A percentile compares a stretch with the other conserved stretches of the same genome.
These are phyloP conservation scores for Calypte anna DNA, from an alignment of 2,113 vertebrate species.

Conservation along the genomic window DNA sequence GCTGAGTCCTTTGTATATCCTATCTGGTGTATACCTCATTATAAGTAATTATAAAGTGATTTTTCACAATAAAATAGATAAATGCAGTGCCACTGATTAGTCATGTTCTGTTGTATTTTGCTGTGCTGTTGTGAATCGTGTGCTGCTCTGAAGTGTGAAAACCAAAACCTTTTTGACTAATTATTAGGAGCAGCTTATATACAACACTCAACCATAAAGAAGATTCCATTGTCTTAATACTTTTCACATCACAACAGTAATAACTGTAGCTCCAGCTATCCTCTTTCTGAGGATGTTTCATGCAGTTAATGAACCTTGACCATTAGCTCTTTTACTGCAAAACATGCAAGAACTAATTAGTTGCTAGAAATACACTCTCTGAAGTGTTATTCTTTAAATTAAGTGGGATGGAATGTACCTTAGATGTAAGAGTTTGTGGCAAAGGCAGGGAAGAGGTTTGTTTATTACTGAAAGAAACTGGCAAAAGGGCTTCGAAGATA, in stretches of 20 bases:
- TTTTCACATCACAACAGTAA: not conserved
- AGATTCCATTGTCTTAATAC: not conserved
- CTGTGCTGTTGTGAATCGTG: not conserved
- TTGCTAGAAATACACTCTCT: not conserved
- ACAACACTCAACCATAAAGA: not conserved
- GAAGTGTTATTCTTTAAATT: not conserved
- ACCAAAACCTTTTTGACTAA: not conserved
- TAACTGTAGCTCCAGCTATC: not conserved
- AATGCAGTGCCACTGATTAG: not conserved
- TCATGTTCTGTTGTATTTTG: not conserved
- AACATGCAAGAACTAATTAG: not conserved
- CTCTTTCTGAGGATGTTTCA: not conserved
- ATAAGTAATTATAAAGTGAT: not conserved
- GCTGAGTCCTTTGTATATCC: not conserved
- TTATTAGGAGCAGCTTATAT: not conserved
- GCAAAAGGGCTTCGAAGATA: not conserved
- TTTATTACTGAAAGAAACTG: not conserved
- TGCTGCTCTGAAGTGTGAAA: not conserved
- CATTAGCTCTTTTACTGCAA: not conserved
- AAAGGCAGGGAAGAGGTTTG: not conserved
- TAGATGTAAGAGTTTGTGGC: not conserved
- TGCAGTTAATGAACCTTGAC: not conserved
- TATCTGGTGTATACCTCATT: not conserved
- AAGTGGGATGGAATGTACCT: not conserved
- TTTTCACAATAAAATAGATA: not conserved